Base-by-base conservation (phyloP, 2,888 invertebrate species). In the Thereva nobilitata region DNA sequence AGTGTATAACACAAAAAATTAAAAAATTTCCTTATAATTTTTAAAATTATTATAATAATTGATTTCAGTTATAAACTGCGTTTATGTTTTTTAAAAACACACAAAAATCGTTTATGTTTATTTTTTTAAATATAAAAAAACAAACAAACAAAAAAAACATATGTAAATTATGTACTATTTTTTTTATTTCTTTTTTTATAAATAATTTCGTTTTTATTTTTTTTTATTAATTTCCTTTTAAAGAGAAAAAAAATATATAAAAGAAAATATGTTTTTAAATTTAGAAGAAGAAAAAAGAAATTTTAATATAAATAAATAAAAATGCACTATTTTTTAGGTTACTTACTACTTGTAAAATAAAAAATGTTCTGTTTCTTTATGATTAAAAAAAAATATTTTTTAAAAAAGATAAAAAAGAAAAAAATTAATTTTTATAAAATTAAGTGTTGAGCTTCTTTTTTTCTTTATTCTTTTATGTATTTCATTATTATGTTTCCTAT, bases 21-120 rank as follows among this genome's bases (percentile, higher is more conserved):
- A 47, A 10, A n/a, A 47, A 5, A n/a, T 47, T 9, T 12, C 38
- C 49, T 59, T 47, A 40, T 50, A 61, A 10, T 40, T 50, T n/a
- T 47, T 12, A 40, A 61, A 61, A 34, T 10, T 23, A 55, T 35
- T 41, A 55, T 10, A 41, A 41, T 55, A 12, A 41, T 50, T 8
- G 5, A 61, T 61, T 61, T 61, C 61, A 61, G 61, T 61, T 61
- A 4, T 34, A 61, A 61, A 61, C 61, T 61, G 61, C 61, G 50
- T 55, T 45, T 45, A 9, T 45, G 44, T 45, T 45, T 45, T 23
- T 23, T 23, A 23, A 23, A 23, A 23, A 23, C 23, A 23, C 23
- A 23, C 23, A 23, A 23, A 23, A 23, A 23, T 23, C 44, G 9
- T 64, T 64, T 64, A 64, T 45, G 42, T 54, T 64, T 54, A 37